Evolutionary conservation across 1,140 invertebrate species (phyloP).

Genomic region (Brachionus manjavacas): DNA sequence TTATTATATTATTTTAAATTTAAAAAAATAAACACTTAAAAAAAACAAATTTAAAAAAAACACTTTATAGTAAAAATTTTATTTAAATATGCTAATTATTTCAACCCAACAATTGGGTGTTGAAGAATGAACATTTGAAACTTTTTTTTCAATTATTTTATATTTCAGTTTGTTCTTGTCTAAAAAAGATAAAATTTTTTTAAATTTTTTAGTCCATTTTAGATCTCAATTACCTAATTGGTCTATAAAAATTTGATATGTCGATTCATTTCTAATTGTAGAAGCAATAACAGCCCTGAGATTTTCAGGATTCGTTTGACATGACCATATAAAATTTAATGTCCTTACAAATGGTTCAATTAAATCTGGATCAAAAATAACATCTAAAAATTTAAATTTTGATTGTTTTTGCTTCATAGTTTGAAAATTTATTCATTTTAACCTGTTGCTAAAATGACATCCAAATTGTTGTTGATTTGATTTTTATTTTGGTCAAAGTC

Average conservation of each 20-base stretch:
- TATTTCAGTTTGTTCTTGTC: not conserved
- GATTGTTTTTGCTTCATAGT: too few species aligned
- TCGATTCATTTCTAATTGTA: not conserved
- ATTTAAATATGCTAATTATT: not conserved
- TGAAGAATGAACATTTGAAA: not conserved
- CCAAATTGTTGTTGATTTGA: not conserved
- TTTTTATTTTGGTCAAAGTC: not conserved
- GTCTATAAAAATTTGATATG: not conserved
- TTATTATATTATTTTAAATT: not conserved
- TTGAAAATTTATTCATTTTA: not conserved
- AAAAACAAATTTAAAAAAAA: too few species aligned
- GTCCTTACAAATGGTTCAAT: not conserved
- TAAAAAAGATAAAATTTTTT: not conserved
- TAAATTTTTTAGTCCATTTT: not conserved
- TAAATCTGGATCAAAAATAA: conserved; percentile 23
- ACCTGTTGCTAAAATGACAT: conserved; percentile 18
- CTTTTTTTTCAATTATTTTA: not conserved
- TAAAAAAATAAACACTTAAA: too few species aligned
- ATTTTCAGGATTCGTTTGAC: not conserved
- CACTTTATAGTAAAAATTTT: not conserved
- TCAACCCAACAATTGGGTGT: not conserved
- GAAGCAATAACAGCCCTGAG: not conserved
- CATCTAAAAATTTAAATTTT: not conserved
- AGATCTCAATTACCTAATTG: not conserved
- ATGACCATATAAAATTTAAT: not conserved